Conservation (phyloP, 2,113 vertebrate species). For the Gambusia affinis region DNA sequence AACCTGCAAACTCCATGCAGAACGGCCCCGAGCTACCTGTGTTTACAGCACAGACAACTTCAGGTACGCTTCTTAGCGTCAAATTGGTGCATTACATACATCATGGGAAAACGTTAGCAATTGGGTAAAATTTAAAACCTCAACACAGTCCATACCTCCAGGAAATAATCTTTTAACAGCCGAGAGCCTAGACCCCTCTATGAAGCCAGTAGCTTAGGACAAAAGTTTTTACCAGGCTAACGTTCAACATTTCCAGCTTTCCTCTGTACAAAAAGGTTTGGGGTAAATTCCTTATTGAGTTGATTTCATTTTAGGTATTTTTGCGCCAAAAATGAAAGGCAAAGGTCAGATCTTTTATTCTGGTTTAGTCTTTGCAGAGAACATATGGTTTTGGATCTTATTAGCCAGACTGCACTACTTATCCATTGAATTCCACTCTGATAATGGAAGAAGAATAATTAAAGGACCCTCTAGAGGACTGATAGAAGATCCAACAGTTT, state of each 20-base stretch:
- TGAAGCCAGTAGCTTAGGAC: no score
- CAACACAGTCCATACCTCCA: no score
- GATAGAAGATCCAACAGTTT: slow-evolving; percentile 60
- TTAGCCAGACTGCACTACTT: slow-evolving; percentile 17
- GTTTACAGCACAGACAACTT: no score
- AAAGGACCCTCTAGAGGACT: slow-evolving; percentile 54
- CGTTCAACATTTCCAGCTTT: slow-evolving; percentile 21
- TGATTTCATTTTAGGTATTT: slow-evolving; percentile 3
- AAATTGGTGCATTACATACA: no score
- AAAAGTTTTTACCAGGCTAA: no score
- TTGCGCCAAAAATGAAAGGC: slow-evolving; percentile 7
- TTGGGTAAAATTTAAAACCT: no score
- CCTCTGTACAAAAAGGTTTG: background rate
- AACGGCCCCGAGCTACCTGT: no score
- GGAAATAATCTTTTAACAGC: no score
- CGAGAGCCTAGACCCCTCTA: no score
- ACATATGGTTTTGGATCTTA: slow-evolving; percentile 18
- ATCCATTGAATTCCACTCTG: slow-evolving; percentile 49
- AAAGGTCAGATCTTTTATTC: background rate
- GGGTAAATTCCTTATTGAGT: slow-evolving; percentile 2
- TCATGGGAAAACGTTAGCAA: no score
- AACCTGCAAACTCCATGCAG: no score
- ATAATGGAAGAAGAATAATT: slow-evolving; percentile 61
- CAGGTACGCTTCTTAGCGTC: no score
- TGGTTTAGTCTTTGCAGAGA: slow-evolving; percentile 19